Conservation (phyloP, 2,888 invertebrate species). For the Heliconius erato region DNA sequence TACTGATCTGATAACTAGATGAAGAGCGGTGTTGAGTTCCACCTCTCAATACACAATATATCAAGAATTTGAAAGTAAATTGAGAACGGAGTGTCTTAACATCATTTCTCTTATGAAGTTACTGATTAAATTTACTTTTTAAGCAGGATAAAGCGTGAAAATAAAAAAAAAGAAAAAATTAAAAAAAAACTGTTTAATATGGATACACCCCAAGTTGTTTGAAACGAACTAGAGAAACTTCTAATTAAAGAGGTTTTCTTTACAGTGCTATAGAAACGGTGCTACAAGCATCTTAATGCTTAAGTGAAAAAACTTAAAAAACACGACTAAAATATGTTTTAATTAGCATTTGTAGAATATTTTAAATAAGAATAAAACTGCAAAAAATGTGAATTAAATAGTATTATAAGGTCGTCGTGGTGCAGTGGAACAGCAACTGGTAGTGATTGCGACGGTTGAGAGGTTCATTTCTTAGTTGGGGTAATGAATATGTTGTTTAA, state of each 20-base stretch:
- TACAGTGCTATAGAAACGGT: slow-evolving; percentile 27
- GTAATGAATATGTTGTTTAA: too few species aligned
- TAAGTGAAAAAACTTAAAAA: slow-evolving; percentile 2
- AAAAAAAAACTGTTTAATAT: background rate
- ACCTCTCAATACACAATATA: too few species aligned
- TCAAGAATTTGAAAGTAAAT: too few species aligned
- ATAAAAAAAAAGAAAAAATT: background rate
- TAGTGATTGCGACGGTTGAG: too few species aligned
- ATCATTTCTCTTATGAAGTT: too few species aligned
- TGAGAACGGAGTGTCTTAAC: too few species aligned
- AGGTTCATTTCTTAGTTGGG: too few species aligned
- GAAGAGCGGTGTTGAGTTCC: too few species aligned
- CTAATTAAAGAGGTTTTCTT: slow-evolving; percentile 45
- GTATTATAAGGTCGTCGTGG: background rate
- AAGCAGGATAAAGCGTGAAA: background rate
- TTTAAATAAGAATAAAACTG: background rate
- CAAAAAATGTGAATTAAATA: background rate
- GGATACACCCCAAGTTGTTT: slow-evolving; percentile 23
- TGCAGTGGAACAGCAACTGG: too few species aligned
- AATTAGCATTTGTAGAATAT: slow-evolving; percentile 1
- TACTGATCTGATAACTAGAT: too few species aligned
- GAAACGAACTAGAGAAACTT: slow-evolving; percentile 40
- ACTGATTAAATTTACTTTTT: background rate
- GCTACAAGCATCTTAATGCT: slow-evolving; percentile 17
- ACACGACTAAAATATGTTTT: background rate